phyloP scores from a whole-genome alignment of 2,113 vertebrate genomes.

The Xiphorhynchus elegans region DNA sequence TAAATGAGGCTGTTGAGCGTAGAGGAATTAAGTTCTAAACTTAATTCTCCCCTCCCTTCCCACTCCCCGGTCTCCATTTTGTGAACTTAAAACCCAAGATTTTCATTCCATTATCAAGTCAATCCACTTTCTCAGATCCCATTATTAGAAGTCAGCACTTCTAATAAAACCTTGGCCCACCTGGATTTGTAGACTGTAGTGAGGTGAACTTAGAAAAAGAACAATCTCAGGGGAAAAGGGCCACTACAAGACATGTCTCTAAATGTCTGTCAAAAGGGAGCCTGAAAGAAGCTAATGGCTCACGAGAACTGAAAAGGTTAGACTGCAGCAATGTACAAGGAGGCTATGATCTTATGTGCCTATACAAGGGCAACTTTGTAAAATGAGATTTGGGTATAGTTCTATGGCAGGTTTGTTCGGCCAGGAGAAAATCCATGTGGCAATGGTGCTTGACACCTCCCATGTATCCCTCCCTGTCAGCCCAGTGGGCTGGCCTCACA shows the following conservation, averaged over 20 bases:
- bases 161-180: not conserved
- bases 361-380: not conserved
- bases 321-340: not conserved
- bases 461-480: not conserved
- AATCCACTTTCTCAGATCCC: not conserved
- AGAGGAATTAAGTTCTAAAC: slow-evolving; percentile 50
- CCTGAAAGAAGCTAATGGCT: not conserved
- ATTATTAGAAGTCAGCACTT: not conserved
- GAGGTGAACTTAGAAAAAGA: not conserved
- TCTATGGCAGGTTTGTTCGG: not conserved
- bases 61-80: not conserved
- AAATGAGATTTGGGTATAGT: not conserved
- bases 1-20: slow-evolving; percentile 67
- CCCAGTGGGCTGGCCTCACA: not conserved
- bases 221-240: not conserved
- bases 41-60: slow-evolving; percentile 9
- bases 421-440: not conserved
- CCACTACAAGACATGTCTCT: not conserved
- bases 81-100: not conserved
- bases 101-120: not conserved
- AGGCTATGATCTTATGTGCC: not conserved
- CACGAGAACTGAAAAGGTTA: not conserved
- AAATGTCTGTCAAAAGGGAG: not conserved
- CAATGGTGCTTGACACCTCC: not conserved
- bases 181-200: not conserved